Evolutionary conservation across 53 echinoderm and acorn worm species (phyloP).

Genomic region (Pentamera pediparva): DNA sequence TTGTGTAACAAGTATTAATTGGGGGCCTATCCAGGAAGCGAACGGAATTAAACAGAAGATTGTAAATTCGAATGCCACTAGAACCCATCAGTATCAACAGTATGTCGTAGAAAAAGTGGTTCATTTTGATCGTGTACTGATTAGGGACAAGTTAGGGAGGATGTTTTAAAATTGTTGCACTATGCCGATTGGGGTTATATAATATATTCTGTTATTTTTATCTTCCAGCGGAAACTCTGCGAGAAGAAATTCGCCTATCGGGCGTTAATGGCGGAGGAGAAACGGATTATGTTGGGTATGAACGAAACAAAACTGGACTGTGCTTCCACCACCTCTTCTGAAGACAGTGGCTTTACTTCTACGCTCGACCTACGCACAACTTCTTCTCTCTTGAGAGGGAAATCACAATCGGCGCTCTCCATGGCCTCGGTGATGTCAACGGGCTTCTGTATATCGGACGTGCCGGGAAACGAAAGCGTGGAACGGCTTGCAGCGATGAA

Average conservation of each 20-base stretch:
- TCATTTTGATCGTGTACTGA: too few relatives aligned
- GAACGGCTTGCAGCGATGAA: slow-evolving; percentile 81
- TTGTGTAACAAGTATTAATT: too few relatives aligned
- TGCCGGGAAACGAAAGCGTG: slow-evolving; percentile 84
- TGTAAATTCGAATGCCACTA: too few relatives aligned
- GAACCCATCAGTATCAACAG: too few relatives aligned
- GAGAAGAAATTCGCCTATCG: slow-evolving; percentile 86
- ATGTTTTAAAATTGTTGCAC: too few relatives aligned
- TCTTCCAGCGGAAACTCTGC: slow-evolving; percentile 65
- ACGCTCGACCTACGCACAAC: slow-evolving; percentile 17
- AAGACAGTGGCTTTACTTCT: slow-evolving; percentile 74
- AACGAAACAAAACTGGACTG: slow-evolving; percentile 56
- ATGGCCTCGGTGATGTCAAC: slow-evolving; percentile 78
- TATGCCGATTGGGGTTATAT: neutral
- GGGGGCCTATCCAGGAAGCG: too few relatives aligned
- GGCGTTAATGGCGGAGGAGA: slow-evolving; percentile 80
- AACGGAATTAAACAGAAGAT: too few relatives aligned
- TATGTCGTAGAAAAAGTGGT: too few relatives aligned
- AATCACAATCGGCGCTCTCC: slow-evolving; percentile 57
- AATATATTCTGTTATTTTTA: neutral
- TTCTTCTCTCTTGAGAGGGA: slow-evolving; percentile 51
- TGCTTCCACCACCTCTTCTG: slow-evolving; percentile 59
- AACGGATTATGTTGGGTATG: slow-evolving; percentile 53
- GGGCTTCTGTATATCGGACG: slow-evolving; percentile 74
- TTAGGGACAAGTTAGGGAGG: neutral